Base-by-base conservation (phyloP, 2,797 vertebrate genomes). In the Myotis myotis region DNA sequence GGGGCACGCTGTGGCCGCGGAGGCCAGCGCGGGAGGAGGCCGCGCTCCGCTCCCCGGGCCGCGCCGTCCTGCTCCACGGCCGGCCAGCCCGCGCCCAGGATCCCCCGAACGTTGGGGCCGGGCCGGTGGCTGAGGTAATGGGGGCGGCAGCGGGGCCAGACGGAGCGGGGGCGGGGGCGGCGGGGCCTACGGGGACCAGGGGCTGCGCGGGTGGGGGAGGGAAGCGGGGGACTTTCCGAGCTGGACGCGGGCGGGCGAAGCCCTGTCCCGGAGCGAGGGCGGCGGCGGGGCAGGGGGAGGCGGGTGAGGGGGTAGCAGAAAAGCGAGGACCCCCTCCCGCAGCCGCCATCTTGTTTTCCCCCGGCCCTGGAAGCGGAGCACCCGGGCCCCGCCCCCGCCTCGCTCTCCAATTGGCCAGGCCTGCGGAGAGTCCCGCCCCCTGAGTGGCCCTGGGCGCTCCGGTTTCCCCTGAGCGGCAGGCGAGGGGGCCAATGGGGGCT, bases 311-410 rank as follows among this genome's bases (percentile, higher is more conserved):
- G 91, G 96, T 82, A 97, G 47, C 97, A 72, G 87, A 68, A 25
- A 84, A 90, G 91, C 74, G 0, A 2, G 7, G 97, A 98, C 98
- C 97, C 98, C 98, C 98, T 95, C 80, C 89, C 85, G 95, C 85
- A 96, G 94, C n/a, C 98, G 97, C 98, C 98, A 98, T 98, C 97
- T 98, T 98, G 96, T 91, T 51, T 86, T 96, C 96, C 98, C 78
- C 90, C 8, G 64, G 84, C 70, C 60, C 82, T 81, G 81, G 93
- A 83, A 91, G 91, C 96, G 5, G 28, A 9, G 72, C 38, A 2
- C 20, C 49, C 64, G 88, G 15, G 87, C 83, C 93, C 82, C 95
- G 74, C 23, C 95, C 93, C 94, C 89, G 4, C 0, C 30, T 0
- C 25, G 22, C 74, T 80, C 41, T 1, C 82, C 92, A 7, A 97